Percentiles rank a stretch among this genome's conserved stretches.
Conservation (phyloP, 2,888 invertebrate genomes). For the Gymnosoma rotundatum region DNA sequence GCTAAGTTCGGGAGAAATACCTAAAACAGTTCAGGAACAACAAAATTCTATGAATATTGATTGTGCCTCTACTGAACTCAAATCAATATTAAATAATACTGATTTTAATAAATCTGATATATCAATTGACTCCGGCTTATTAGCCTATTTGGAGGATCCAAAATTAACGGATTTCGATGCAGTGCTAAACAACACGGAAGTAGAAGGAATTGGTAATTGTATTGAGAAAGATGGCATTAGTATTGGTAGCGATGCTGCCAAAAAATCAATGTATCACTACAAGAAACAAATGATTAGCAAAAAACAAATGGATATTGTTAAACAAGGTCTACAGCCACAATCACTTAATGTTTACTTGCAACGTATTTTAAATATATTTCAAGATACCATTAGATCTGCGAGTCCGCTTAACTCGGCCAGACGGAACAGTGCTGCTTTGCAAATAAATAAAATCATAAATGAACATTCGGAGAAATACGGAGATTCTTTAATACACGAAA, state of each 20-base stretch:
- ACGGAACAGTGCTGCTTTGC: conserved; percentile 57
- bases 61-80: conserved; percentile 62
- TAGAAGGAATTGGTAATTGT: background rate
- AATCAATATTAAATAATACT: conserved; percentile 76
- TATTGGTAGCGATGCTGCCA: conserved; percentile 19
- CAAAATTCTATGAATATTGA: conserved; percentile 29
- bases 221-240: conserved; percentile 55
- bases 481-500: conserved; percentile 79
- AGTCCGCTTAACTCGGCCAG: background rate
- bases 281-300: conserved; percentile 67
- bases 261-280: conserved; percentile 46
- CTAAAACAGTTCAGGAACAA: conserved; percentile 76
- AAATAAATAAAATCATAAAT: conserved; percentile 74
- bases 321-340: conserved; percentile 70
- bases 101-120: conserved; percentile 73
- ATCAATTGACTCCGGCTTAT: conserved; percentile 35
- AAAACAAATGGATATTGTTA: conserved; percentile 62
- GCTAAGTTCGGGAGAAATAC: conserved; percentile 78
- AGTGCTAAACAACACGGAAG: conserved; percentile 12
- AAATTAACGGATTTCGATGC: conserved; percentile 15
- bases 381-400: conserved; percentile 43
- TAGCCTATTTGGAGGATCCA: conserved; percentile 29
- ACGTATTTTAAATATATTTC: conserved; percentile 70
- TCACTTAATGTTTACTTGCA: conserved; percentile 63
- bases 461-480: conserved; percentile 74